Evolutionary conservation across 2,888 invertebrate genomes (phyloP).

Genomic region (Creontiades dilutus): DNA sequence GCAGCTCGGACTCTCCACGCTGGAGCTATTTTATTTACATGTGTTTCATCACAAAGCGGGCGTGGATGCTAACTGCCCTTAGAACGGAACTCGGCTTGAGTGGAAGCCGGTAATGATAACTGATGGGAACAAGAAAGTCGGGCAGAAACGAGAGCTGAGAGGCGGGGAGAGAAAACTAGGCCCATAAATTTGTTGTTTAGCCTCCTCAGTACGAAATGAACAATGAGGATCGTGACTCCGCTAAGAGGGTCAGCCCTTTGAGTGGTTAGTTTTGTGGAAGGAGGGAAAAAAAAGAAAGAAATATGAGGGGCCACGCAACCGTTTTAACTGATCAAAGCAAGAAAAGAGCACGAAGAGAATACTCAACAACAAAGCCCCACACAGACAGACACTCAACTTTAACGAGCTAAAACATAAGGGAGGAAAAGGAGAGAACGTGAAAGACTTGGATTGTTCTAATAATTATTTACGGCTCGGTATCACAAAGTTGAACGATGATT

Average conservation of each 20-base stretch:
- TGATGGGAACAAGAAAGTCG: constrained; percentile 8
- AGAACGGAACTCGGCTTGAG: not conserved
- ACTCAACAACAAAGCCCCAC: constrained; percentile 10
- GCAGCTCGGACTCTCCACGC: no score
- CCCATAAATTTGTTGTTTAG: constrained; percentile 49
- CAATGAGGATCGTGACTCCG: constrained; percentile 41
- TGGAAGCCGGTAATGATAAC: constrained; percentile 45
- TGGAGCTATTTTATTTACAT: no score
- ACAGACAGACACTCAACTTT: constrained; percentile 18
- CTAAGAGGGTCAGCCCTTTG: constrained; percentile 47
- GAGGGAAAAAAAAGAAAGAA: constrained; percentile 45
- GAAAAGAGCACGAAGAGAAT: constrained; percentile 11
- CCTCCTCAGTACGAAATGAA: constrained; percentile 31
- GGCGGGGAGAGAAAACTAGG: not conserved
- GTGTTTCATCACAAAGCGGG: no score
- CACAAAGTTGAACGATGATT: not conserved
- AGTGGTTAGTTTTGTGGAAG: constrained; percentile 44
- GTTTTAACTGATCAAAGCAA: constrained; percentile 45
- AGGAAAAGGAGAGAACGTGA: not conserved
- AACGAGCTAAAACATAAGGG: constrained; percentile 3
- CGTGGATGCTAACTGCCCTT: no score
- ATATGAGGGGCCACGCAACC: constrained; percentile 42
- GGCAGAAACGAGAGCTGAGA: not conserved
- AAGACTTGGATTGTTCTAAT: not conserved
- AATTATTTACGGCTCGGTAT: not conserved